These are phyloP conservation scores for Oncorhynchus tshawytscha DNA, from an alignment of 2,113 vertebrate genomes.

Conservation along the genomic window DNA sequence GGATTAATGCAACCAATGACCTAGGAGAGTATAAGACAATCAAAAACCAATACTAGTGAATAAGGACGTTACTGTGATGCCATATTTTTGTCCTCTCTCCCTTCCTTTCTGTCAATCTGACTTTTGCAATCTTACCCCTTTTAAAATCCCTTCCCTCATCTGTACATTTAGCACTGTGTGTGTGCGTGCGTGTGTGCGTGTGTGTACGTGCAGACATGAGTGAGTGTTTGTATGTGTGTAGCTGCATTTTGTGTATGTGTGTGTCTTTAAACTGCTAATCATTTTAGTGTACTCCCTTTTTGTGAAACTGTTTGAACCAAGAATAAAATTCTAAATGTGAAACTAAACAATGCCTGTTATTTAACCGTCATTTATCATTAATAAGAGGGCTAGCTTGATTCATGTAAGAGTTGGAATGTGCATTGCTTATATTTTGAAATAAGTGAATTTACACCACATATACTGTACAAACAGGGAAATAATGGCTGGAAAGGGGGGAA, in stretches of 20 bases:
- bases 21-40: slow-evolving; percentile 17
- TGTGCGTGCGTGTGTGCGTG: neutral
- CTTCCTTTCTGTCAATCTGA: neutral
- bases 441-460: no score
- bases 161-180: slow-evolving; percentile 7
- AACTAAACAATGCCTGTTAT: neutral
- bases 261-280: slow-evolving; percentile 31
- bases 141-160: neutral
- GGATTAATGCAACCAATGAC: slow-evolving; percentile 4
- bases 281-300: slow-evolving; percentile 41
- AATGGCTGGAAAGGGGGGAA: no score
- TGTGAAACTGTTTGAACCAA: slow-evolving; percentile 35
- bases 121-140: neutral
- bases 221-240: slow-evolving; percentile 5
- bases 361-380: no score
- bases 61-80: slow-evolving; percentile 13
- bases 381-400: neutral
- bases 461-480: no score
- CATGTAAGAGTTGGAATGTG: no score
- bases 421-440: no score
- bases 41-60: neutral
- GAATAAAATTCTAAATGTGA: slow-evolving; percentile 26
- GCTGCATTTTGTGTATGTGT: slow-evolving; percentile 13
- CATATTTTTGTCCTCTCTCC: slow-evolving; percentile 11
- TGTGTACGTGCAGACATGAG: neutral